Conservation (phyloP, 2,113 vertebrate species). For the Microcebus tavaratra region DNA sequence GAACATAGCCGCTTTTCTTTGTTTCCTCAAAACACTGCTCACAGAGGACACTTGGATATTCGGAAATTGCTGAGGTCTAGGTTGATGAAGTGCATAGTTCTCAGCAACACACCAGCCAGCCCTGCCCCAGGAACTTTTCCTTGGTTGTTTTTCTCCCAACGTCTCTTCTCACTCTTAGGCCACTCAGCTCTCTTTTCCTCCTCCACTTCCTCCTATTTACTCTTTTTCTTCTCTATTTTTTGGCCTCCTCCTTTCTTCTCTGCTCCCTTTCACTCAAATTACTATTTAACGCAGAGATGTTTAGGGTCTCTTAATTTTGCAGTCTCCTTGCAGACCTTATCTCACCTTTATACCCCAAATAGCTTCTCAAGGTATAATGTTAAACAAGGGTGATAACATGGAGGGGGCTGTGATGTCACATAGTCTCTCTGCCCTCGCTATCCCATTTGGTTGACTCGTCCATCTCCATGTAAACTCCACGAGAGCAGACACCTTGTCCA, state of each 20-base stretch:
- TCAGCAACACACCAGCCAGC: not conserved
- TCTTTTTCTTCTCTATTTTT: not conserved
- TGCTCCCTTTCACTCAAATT: not conserved
- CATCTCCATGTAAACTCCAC: not conserved
- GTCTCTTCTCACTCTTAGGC: not conserved
- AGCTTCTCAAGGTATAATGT: not conserved
- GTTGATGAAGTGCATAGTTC: not conserved
- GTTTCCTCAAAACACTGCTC: not conserved
- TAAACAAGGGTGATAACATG: not conserved
- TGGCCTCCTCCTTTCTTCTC: not conserved
- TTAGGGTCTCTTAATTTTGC: not conserved
- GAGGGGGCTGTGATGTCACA: accelerated
- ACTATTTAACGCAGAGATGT: not conserved
- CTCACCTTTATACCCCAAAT: not conserved
- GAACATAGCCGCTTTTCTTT: not conserved
- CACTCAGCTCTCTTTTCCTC: not conserved
- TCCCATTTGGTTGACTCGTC: not conserved
- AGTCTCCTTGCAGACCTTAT: not conserved
- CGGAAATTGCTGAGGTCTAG: not conserved
- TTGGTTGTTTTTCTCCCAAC: not conserved
- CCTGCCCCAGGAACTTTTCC: not conserved
- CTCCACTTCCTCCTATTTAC: no score
- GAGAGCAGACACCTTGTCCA: not conserved
- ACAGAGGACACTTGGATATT: not conserved
- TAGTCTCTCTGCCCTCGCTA: not conserved